These are phyloP conservation scores for Myodes glareolus DNA, from an alignment of 2,113 vertebrate species.

Conservation along the genomic window DNA sequence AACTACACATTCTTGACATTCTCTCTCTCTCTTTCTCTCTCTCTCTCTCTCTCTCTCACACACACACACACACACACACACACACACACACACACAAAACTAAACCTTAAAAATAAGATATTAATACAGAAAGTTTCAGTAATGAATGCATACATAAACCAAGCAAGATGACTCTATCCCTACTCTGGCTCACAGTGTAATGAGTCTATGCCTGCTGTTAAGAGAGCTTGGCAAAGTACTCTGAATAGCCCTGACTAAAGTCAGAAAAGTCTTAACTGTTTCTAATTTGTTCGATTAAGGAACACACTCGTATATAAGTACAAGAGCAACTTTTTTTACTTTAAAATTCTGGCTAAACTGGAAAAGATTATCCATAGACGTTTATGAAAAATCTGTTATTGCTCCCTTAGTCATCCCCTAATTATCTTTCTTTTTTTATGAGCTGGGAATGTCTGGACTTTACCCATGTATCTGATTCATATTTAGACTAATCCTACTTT, in stretches of 20 bases:
- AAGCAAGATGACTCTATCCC: not conserved
- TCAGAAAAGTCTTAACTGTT: not conserved
- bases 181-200: not conserved
- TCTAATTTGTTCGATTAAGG: slow-evolving; percentile 38
- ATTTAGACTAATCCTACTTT: slow-evolving; percentile 52
- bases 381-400: not conserved
- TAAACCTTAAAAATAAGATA: not conserved
- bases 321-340: not conserved
- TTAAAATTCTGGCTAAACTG: slow-evolving; percentile 10
- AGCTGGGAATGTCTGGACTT: slow-evolving; percentile 24
- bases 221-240: not conserved
- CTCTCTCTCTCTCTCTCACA: not conserved
- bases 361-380: not conserved
- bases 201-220: not conserved
- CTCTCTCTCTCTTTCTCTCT: not conserved
- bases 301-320: not conserved
- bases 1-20: not conserved
- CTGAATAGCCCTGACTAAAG: not conserved
- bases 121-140: not conserved
- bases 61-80: not conserved
- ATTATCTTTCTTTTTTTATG: not conserved
- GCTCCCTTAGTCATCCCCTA: not conserved
- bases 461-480: slow-evolving; percentile 29
- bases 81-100: not conserved
- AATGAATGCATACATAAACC: not conserved